Evolutionary conservation across 2,113 vertebrate species (phyloP), one percentile per base, ranked within the genome.

Genomic region (Anser brachyrhynchus): DNA sequence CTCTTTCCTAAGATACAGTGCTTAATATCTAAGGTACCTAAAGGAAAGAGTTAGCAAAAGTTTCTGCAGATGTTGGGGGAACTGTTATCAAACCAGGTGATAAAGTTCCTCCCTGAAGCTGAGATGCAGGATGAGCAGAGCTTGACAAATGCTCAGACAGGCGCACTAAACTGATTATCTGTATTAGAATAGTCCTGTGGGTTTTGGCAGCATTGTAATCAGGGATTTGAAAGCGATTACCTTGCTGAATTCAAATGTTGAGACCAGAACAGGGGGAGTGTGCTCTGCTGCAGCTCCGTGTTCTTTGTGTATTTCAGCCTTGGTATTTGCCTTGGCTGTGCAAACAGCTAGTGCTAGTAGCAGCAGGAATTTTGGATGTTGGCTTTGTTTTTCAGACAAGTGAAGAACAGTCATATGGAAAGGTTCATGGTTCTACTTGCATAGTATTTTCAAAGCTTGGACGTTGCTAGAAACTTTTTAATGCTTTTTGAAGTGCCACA

Each of bases 161-260:
- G 73, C 37, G 52, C 39, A 37, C 37, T 92, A 62, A 94, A 94
- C 59, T 95, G 89, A 88, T 78, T 75, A 90, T 82, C 41, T 66
- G 0, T 70, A 35, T 90, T 88, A 59, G 58, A 61, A 62, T 37
- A 65, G 51, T 84, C 74, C 46, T 64, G 0, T 86, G 28, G 37
- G 26, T 92, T 92, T 94, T 94, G 94, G 44, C n/a, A 71, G 64
- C 72, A 25, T 77, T 93, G 54, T 95, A 82, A 88, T 78, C 15
- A 0, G 79, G 93, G 84, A 94, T 96, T 89, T 95, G 71, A 83
- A 88, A 91, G 64, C 4, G 76, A 93, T 95, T 93, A 90, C 71
- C 35, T 84, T 80, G 33, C 86, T 91, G 86, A 92, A 93, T 93
- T 94, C 15, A 39, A 57, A 77, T 66, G 39, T 69, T 78, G 61